Evolutionary conservation across 2,113 vertebrate species (phyloP).

Genomic region (Hylia prasina): DNA sequence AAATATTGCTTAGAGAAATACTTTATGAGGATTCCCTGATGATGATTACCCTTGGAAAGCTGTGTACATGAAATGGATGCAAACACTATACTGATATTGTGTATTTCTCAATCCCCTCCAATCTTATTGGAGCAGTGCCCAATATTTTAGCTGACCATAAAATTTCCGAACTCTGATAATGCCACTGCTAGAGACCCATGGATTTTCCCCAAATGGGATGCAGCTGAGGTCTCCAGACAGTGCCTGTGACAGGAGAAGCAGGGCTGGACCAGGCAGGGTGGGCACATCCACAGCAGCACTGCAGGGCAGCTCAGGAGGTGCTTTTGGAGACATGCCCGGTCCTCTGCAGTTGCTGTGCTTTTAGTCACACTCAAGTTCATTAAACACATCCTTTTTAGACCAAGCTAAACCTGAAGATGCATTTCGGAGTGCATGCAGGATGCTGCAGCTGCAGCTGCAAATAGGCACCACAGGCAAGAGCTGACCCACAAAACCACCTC

Average conservation of each 20-base stretch:
- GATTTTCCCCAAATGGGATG: background rate
- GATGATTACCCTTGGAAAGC: background rate
- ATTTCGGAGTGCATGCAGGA: background rate
- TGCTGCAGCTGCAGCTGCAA: background rate
- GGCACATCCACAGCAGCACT: background rate
- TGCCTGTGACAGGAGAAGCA: background rate
- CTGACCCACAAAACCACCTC: background rate
- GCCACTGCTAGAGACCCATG: background rate
- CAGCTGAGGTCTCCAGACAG: background rate
- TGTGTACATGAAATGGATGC: background rate
- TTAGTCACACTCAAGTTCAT: background rate
- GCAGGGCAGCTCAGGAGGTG: background rate
- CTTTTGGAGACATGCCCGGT: background rate
- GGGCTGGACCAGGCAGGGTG: background rate
- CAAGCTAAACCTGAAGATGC: background rate
- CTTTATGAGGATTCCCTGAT: background rate
- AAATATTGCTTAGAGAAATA: background rate
- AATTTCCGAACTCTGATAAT: background rate
- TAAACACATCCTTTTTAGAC: background rate
- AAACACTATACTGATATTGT: background rate
- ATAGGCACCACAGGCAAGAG: background rate
- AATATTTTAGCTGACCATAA: background rate
- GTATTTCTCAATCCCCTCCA: background rate
- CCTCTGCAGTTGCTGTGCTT: background rate
- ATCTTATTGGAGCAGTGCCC: background rate